phyloP scores from a whole-genome alignment of 2,888 invertebrate genomes.

The Cephus sareptanus region DNA sequence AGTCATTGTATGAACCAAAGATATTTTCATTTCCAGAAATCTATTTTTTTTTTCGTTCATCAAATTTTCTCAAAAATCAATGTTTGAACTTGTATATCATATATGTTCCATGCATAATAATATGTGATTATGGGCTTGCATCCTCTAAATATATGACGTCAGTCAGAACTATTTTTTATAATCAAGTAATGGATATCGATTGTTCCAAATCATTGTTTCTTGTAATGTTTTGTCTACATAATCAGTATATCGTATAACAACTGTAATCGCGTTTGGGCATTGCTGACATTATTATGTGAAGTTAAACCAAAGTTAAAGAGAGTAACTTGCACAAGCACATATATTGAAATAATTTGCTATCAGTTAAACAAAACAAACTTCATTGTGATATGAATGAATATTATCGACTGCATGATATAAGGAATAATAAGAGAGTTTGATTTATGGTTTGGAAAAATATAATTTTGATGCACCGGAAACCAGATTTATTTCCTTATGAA shows the following conservation, averaged over 20 bases:
- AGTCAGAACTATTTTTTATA: slow-evolving; percentile 13
- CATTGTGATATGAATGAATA: background rate
- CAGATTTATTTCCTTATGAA: background rate
- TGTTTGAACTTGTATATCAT: too few relatives aligned
- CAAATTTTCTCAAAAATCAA: background rate
- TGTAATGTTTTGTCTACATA: background rate
- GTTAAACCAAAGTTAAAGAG: slow-evolving; percentile 15
- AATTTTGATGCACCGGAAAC: background rate
- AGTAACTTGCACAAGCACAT: slow-evolving; percentile 1
- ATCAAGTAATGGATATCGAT: slow-evolving; percentile 7
- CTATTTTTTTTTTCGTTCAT: background rate
- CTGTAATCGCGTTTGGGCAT: slow-evolving; percentile 2
- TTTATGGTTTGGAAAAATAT: background rate
- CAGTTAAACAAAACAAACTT: background rate
- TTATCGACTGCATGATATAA: background rate
- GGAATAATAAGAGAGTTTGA: background rate
- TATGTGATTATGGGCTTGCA: too few relatives aligned
- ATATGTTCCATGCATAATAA: too few relatives aligned
- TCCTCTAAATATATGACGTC: slow-evolving; percentile 10
- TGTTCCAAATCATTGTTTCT: background rate
- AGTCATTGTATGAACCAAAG: background rate
- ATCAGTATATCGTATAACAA: background rate
- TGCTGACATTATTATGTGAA: slow-evolving; percentile 10
- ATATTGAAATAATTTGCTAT: background rate
- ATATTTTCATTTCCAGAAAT: background rate